A percentile compares a stretch with the other conserved stretches of the same genome.
Conservation (phyloP, 1,140 invertebrate species). For the Aporrectodea caliginosa region DNA sequence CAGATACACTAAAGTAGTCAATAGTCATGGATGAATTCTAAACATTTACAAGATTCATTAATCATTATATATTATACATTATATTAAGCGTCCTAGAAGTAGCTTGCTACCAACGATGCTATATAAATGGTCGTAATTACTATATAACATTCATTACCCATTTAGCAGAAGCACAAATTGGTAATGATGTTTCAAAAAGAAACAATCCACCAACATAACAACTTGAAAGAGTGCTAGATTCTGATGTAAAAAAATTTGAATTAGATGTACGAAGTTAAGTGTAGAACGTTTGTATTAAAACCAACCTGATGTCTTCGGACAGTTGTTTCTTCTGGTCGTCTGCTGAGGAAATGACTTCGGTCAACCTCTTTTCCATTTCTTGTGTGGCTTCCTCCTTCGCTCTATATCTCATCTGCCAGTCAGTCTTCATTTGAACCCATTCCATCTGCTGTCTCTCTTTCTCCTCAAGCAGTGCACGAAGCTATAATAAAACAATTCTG, state of each 20-base stretch:
- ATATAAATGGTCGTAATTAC: neutral
- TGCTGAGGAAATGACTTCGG: neutral
- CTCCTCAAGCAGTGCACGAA: neutral
- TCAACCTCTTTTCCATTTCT: neutral
- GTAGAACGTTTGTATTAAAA: neutral
- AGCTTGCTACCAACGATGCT: neutral
- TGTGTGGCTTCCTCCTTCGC: neutral
- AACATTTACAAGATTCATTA: neutral
- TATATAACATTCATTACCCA: neutral
- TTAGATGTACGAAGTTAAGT: neutral
- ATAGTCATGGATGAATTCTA: neutral
- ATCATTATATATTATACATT: neutral
- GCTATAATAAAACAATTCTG: neutral
- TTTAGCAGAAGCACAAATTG: no score
- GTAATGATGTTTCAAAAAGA: no score
- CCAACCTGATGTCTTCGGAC: neutral
- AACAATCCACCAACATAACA: neutral
- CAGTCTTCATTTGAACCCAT: neutral
- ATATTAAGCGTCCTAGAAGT: no score
- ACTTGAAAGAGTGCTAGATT: neutral
- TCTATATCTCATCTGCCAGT: neutral
- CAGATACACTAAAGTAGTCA: neutral
- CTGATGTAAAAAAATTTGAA: neutral
- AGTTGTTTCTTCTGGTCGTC: neutral
- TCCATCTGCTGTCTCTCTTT: neutral